Conservation (phyloP, 2,113 vertebrate species). For the Tinamus guttatus region DNA sequence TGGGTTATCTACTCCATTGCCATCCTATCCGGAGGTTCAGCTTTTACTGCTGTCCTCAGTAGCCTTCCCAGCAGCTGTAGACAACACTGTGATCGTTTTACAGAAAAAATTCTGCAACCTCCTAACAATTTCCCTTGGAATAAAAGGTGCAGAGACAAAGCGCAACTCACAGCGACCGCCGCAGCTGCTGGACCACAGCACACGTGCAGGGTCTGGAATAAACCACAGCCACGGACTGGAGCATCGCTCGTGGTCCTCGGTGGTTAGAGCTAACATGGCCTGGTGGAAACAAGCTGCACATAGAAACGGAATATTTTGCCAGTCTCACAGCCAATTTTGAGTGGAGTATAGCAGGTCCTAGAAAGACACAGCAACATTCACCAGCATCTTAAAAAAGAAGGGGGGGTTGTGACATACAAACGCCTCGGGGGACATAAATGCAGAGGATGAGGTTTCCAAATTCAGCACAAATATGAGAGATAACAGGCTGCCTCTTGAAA, state of each 20-base stretch:
- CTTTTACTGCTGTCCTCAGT: constrained; percentile 4
- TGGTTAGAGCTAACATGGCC: neutral
- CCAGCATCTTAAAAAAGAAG: neutral
- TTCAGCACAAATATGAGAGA: neutral
- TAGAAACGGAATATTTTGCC: neutral
- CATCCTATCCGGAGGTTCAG: neutral
- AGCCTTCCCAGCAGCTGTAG: neutral
- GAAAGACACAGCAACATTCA: neutral
- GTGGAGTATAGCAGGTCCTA: neutral
- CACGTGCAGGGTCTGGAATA: neutral
- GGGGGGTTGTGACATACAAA: accelerated
- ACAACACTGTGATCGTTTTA: neutral
- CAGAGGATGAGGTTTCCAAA: neutral
- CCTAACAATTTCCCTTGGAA: neutral
- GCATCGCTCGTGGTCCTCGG: neutral
- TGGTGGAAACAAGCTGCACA: neutral
- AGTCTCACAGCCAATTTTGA: neutral
- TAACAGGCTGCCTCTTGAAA: neutral
- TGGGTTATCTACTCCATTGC: neutral
- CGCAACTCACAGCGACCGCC: neutral
- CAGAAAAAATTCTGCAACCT: neutral
- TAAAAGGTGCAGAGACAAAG: neutral
- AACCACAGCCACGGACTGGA: neutral
- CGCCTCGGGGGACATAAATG: accelerated
- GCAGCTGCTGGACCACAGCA: neutral